Percentiles rank a stretch among this genome's conserved stretches.
Evolutionary conservation across 1,140 invertebrate genomes (phyloP).

Genomic region (Penaeus indicus): DNA sequence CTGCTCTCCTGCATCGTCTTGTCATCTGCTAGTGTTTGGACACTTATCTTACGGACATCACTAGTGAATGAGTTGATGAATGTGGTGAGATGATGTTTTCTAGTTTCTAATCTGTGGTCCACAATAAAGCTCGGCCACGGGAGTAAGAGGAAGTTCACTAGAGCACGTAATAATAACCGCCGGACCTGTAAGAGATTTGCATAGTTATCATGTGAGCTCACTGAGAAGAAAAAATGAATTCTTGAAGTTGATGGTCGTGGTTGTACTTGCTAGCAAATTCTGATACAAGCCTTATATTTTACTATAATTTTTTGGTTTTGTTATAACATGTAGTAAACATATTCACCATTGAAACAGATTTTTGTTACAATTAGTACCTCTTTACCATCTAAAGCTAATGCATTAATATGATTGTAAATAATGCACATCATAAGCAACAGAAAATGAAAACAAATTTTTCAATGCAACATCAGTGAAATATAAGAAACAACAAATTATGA

Average conservation of each 20-base stretch:
- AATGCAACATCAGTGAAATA: too few species aligned
- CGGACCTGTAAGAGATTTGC: conserved; percentile 70
- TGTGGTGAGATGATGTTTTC: conserved; percentile 65
- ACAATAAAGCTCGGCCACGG: conserved; percentile 72
- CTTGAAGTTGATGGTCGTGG: too few species aligned
- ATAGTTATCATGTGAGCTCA: neutral
- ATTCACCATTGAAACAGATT: too few species aligned
- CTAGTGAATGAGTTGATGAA: conserved; percentile 70
- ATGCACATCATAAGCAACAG: too few species aligned
- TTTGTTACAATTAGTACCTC: too few species aligned
- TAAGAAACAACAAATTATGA: neutral
- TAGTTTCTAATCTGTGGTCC: conserved; percentile 73
- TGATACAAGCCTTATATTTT: too few species aligned
- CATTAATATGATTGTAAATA: too few species aligned
- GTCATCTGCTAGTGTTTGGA: conserved; percentile 65
- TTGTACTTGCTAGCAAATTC: too few species aligned
- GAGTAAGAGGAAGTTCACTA: conserved; percentile 75
- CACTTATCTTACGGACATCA: conserved; percentile 69
- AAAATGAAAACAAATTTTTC: too few species aligned
- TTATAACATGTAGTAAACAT: too few species aligned
- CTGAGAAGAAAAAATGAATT: neutral
- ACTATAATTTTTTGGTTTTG: too few species aligned
- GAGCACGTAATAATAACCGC: conserved; percentile 73
- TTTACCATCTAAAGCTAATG: too few species aligned
- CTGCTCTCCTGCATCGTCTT: conserved; percentile 69